Conservation (phyloP, 2,113 vertebrate species). For the Notarius quadriscutis region DNA sequence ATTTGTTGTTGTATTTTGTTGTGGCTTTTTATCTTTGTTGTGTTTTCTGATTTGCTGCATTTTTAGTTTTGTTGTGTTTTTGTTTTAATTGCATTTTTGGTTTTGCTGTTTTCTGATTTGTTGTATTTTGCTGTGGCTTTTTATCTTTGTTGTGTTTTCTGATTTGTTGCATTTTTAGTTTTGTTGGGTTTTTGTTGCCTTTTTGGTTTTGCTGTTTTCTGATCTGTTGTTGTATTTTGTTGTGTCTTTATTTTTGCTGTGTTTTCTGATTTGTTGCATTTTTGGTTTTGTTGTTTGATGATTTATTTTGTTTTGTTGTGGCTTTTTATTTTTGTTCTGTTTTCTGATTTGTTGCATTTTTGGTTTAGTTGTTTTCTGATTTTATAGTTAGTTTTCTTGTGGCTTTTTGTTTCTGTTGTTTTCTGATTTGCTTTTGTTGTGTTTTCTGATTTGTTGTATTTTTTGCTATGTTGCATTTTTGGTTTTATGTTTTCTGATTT, state of each 20-base stretch:
- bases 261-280: background rate
- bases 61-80: too few relatives aligned
- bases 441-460: background rate
- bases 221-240: background rate
- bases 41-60: too few relatives aligned
- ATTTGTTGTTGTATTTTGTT: too few relatives aligned
- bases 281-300: background rate
- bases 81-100: background rate
- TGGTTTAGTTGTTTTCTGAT: background rate
- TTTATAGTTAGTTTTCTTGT: background rate
- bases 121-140: background rate
- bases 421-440: background rate
- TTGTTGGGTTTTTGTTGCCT: background rate
- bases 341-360: too few relatives aligned
- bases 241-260: background rate
- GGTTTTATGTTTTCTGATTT: background rate
- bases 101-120: background rate
- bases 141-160: background rate
- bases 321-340: too few relatives aligned
- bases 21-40: too few relatives aligned
- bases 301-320: too few relatives aligned
- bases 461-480: background rate
- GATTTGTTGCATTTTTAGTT: background rate
- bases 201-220: background rate
- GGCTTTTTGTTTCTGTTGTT: background rate